Percentiles rank a stretch among this genome's conserved stretches.
These are phyloP conservation scores for Nothobranchius furzeri DNA, from an alignment of 2,113 vertebrate species.

Conservation along the genomic window DNA sequence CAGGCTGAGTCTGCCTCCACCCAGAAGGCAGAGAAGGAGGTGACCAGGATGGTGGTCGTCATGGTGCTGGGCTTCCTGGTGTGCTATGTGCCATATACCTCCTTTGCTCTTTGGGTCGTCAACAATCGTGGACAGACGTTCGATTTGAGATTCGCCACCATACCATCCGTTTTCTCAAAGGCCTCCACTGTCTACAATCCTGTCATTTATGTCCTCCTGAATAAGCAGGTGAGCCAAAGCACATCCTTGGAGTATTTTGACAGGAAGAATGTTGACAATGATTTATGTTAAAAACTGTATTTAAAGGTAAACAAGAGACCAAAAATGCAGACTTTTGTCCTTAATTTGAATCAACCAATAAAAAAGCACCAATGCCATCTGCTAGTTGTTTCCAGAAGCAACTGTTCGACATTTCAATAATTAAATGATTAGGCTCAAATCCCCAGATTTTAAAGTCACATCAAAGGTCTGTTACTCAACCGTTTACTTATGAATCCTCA, in stretches of 20 bases:
- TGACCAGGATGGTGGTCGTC: constrained; percentile 80
- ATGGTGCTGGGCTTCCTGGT: constrained; percentile 81
- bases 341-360: not conserved
- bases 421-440: too few relatives aligned
- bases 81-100: constrained; percentile 77
- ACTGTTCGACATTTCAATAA: not conserved
- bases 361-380: constrained; percentile 3
- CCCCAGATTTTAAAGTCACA: not conserved
- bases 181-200: constrained; percentile 81
- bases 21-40: constrained; percentile 80
- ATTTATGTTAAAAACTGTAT: not conserved
- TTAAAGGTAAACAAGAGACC: not conserved
- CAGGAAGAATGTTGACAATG: not conserved
- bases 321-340: not conserved
- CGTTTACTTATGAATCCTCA: not conserved
- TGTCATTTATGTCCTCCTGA: constrained; percentile 80
- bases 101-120: constrained; percentile 74
- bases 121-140: constrained; percentile 69
- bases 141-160: constrained; percentile 72
- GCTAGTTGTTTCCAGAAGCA: constrained; percentile 5
- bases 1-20: constrained; percentile 80
- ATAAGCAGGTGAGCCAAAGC: constrained; percentile 72
- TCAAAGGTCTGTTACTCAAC: not conserved
- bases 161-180: constrained; percentile 78
- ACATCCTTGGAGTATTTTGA: not conserved